These are phyloP conservation scores for Conistra vaccinii DNA, from an alignment of 2,888 invertebrate species.

Conservation along the genomic window DNA sequence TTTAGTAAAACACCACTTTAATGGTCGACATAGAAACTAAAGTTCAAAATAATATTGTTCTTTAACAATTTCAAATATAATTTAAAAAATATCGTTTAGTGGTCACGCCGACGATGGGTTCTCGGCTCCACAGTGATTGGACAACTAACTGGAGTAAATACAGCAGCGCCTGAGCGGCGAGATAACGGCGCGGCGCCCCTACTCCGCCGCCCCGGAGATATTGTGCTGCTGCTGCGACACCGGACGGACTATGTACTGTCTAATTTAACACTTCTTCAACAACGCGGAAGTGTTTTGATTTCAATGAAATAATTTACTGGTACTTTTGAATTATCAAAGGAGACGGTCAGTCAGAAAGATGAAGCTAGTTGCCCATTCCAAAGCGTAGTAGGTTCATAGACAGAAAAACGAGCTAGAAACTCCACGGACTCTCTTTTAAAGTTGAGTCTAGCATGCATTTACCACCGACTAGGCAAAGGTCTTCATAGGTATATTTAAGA, in stretches of 20 bases:
- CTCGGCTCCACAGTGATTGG: constrained; percentile 38
- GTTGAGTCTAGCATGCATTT: neutral
- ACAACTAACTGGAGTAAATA: constrained; percentile 49
- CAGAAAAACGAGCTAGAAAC: no score
- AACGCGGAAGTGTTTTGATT: neutral
- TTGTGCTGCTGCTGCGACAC: constrained; percentile 2
- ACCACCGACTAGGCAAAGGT: neutral
- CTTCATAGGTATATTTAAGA: neutral
- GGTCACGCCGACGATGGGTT: constrained; percentile 10
- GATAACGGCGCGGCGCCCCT: constrained; percentile 23
- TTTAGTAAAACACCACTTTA: neutral
- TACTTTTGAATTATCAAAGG: neutral
- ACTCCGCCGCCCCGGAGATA: neutral
- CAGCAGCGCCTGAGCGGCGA: constrained; percentile 27
- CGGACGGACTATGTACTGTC: neutral
- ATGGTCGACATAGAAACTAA: no score
- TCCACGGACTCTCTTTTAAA: neutral
- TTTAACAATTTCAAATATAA: constrained; percentile 24
- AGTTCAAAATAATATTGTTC: neutral
- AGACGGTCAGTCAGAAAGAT: neutral
- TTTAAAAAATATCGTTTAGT: constrained; percentile 27
- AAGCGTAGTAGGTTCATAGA: neutral
- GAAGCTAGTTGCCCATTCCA: neutral
- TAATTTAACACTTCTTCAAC: neutral
- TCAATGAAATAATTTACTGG: neutral